Percentiles rank a stretch among this genome's conserved stretches.
phyloP scores from a whole-genome alignment of 2,113 vertebrate genomes.

The Recurvirostra avosetta region DNA sequence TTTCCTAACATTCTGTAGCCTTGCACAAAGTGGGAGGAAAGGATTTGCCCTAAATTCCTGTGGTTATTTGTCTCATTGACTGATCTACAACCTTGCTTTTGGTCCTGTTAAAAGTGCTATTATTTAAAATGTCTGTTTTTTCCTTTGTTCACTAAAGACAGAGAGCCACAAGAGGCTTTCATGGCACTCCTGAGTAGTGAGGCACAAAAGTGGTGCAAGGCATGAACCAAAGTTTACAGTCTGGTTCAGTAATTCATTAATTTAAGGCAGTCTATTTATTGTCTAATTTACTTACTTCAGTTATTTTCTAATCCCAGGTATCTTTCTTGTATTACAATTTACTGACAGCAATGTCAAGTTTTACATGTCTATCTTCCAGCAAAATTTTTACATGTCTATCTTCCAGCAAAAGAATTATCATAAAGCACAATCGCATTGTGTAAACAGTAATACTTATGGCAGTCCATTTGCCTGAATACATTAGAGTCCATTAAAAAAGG shows the following conservation, averaged over 20 bases:
- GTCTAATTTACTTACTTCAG: slow-evolving; percentile 18
- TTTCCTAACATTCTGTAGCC: neutral
- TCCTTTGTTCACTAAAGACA: neutral
- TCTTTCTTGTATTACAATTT: slow-evolving; percentile 21
- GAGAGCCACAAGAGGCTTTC: neutral
- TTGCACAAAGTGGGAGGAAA: neutral
- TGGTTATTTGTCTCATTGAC: neutral
- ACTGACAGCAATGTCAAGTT: neutral
- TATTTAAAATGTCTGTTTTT: neutral
- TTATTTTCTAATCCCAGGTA: neutral
- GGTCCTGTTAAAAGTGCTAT: neutral
- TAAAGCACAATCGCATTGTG: slow-evolving; percentile 19
- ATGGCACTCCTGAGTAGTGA: neutral
- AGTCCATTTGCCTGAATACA: slow-evolving; percentile 62
- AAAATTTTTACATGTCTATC: slow-evolving; percentile 10
- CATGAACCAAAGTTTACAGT: neutral
- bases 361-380: slow-evolving; percentile 13
- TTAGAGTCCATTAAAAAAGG: slow-evolving; percentile 60
- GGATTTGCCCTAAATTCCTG: neutral
- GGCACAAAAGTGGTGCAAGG: neutral
- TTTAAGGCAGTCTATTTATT: neutral
- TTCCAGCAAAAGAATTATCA: slow-evolving; percentile 24
- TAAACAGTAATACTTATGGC: slow-evolving; percentile 19
- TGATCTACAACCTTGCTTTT: neutral
- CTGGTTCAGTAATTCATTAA: neutral